Percentiles rank a stretch among this genome's conserved stretches.
These are phyloP conservation scores for Megamerina dolium DNA, from an alignment of 2,888 invertebrate genomes.

Conservation along the genomic window DNA sequence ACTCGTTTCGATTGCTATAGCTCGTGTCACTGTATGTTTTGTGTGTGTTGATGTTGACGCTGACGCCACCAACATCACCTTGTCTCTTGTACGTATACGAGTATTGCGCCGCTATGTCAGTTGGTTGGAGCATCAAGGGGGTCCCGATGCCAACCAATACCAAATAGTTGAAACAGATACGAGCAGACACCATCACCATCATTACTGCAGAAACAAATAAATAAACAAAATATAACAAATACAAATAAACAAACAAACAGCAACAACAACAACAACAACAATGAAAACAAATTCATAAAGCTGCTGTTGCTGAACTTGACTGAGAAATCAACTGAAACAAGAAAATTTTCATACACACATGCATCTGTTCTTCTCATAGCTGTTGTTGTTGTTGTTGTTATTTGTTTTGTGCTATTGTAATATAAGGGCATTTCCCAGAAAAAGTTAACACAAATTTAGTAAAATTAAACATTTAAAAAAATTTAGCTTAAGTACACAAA, in stretches of 20 bases:
- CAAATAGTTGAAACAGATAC: no score
- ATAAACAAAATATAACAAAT: no score
- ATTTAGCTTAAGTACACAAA: no score
- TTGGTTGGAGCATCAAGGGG: slow-evolving; percentile 17
- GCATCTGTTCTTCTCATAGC: neutral
- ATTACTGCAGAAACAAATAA: no score
- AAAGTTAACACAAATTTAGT: slow-evolving; percentile 4
- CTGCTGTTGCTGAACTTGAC: slow-evolving; percentile 44
- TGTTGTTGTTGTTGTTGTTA: neutral
- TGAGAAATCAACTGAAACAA: slow-evolving; percentile 31
- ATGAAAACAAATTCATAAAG: slow-evolving; percentile 24
- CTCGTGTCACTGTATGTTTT: no score
- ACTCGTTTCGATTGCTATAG: no score
- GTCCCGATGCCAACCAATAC: neutral
- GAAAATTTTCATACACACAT: neutral
- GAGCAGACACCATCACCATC: no score
- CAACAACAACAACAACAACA: slow-evolving; percentile 17
- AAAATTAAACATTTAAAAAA: no score
- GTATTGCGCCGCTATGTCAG: no score
- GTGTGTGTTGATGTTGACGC: no score
- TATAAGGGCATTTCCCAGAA: slow-evolving; percentile 3
- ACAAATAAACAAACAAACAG: slow-evolving; percentile 26
- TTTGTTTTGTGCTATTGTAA: slow-evolving; percentile 9
- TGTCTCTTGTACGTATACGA: no score
- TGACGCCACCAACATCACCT: no score